phyloP scores from a whole-genome alignment of 2,888 invertebrate genomes.

The Cephus runcator region DNA sequence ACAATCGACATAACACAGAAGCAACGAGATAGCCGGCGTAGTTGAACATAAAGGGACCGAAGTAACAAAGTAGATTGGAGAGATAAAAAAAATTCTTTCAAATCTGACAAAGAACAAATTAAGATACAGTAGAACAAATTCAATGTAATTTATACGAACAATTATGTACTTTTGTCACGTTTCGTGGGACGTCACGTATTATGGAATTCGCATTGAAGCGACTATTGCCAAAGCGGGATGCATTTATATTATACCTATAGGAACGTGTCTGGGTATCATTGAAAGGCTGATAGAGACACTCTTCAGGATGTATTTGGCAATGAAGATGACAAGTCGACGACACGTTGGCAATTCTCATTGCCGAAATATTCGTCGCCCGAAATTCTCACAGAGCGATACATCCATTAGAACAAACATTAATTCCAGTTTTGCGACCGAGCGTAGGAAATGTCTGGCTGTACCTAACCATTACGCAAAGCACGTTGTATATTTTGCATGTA shows the following conservation, averaged over 20 bases:
- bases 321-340: not conserved
- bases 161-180: not conserved
- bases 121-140: not conserved
- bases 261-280: not conserved
- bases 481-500: slow-evolving; percentile 22
- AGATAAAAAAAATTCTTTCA: not conserved
- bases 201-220: not conserved
- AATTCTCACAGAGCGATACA: slow-evolving; percentile 24
- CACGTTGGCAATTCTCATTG: not conserved
- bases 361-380: not conserved
- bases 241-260: not conserved
- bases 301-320: not conserved
- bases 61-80: not conserved
- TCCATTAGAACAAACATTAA: slow-evolving; percentile 42
- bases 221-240: not conserved
- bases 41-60: not conserved
- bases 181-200: not conserved
- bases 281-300: not conserved
- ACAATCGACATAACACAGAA: not conserved
- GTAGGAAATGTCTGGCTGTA: slow-evolving; percentile 29
- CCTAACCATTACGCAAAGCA: slow-evolving; percentile 29
- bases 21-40: not conserved
- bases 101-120: not conserved
- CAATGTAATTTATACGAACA: not conserved
- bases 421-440: slow-evolving; percentile 17